Evolutionary conservation across 1,140 invertebrate species (phyloP).

Genomic region (Drosophila murphyi): DNA sequence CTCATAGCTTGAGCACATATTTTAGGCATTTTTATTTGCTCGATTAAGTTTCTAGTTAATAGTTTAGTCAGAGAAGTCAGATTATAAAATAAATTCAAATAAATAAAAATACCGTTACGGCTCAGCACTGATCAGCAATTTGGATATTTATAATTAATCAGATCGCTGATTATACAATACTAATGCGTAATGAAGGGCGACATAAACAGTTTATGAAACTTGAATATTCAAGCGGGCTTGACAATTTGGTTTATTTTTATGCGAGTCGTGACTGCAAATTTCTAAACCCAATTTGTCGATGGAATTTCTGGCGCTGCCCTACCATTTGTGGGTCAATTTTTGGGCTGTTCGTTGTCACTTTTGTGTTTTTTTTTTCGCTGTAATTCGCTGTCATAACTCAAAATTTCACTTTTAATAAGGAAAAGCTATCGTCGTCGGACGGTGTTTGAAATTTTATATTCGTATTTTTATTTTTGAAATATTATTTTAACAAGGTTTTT

Average conservation of each 20-base stretch:
- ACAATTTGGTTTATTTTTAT: conserved; percentile 66
- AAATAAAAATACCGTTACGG: too few species aligned
- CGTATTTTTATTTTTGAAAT: conserved; percentile 79
- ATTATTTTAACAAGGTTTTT: conserved; percentile 83
- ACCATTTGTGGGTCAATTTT: conserved; percentile 66
- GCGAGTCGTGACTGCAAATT: conserved; percentile 64
- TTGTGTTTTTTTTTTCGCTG: background rate
- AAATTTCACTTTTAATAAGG: conserved; percentile 75
- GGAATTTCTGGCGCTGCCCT: conserved; percentile 58
- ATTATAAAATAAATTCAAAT: too few species aligned
- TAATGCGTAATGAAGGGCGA: conserved; percentile 39
- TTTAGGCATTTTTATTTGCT: too few species aligned
- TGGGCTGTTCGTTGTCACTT: conserved; percentile 35
- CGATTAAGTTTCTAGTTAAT: too few species aligned
- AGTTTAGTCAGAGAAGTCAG: too few species aligned
- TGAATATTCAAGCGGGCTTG: conserved; percentile 6
- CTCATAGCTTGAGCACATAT: too few species aligned
- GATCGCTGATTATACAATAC: conserved; percentile 24
- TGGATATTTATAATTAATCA: background rate
- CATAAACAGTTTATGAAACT: conserved; percentile 62
- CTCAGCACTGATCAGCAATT: too few species aligned
- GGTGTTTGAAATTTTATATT: conserved; percentile 45
- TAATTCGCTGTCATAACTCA: conserved; percentile 49
- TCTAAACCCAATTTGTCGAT: conserved; percentile 76
- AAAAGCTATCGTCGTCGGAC: conserved; percentile 7